Percentiles rank a stretch among this genome's conserved stretches.
Evolutionary conservation across 2,888 invertebrate species (phyloP).

Genomic region (Marasmarcha lunaedactyla): DNA sequence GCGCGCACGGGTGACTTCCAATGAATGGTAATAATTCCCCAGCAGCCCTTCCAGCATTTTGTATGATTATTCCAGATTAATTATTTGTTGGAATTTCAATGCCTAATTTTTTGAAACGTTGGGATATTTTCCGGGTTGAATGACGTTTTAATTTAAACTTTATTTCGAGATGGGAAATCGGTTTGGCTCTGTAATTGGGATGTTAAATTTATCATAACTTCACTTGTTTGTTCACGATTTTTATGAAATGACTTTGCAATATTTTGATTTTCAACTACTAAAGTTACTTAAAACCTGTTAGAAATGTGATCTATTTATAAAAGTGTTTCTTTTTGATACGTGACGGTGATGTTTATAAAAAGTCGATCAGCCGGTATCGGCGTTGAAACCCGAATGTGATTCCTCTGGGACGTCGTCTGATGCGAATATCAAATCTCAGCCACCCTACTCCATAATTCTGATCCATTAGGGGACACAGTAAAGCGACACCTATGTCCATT

Average conservation of each 20-base stretch:
- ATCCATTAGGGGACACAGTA: constrained; percentile 50
- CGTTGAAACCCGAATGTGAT: constrained; percentile 48
- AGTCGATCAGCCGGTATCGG: constrained; percentile 35
- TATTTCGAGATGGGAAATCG: too few species aligned
- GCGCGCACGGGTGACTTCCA: constrained; percentile 66
- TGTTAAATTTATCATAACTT: too few species aligned
- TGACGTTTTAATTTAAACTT: constrained; percentile 64
- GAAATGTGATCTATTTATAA: neutral
- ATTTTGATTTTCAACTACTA: too few species aligned
- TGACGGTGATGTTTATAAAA: constrained; percentile 33
- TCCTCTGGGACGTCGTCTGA: constrained; percentile 49
- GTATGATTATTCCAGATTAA: constrained; percentile 71
- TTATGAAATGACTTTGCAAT: too few species aligned
- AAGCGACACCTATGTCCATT: constrained; percentile 39
- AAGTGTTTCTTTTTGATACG: neutral
- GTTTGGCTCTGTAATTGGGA: too few species aligned
- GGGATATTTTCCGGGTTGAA: constrained; percentile 65
- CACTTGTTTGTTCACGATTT: too few species aligned
- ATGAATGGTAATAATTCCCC: constrained; percentile 69
- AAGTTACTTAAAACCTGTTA: too few species aligned
- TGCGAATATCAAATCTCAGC: constrained; percentile 63
- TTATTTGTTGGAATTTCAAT: constrained; percentile 67
- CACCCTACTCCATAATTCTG: constrained; percentile 54
- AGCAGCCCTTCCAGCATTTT: constrained; percentile 66
- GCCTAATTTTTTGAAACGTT: constrained; percentile 68